These are phyloP conservation scores for Boulengeromyrus knoepffleri DNA, from an alignment of 2,113 vertebrate species.

Conservation along the genomic window DNA sequence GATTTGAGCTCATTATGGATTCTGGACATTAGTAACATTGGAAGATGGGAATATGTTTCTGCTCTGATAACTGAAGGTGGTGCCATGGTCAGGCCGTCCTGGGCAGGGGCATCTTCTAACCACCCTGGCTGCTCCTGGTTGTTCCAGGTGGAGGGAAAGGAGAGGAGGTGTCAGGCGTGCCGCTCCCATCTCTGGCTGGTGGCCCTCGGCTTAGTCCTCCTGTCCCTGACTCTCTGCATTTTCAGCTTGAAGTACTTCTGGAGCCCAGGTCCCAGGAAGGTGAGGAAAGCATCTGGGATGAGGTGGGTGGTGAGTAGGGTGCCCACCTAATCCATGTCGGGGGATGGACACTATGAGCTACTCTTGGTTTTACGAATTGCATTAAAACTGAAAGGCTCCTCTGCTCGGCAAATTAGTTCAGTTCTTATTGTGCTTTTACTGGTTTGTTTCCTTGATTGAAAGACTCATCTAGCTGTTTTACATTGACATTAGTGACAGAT, in stretches of 20 bases:
- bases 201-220: conserved; percentile 48
- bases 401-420: too few species aligned
- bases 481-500: too few species aligned
- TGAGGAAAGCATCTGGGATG: conserved; percentile 36
- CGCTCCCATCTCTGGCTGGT: conserved; percentile 52
- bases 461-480: too few species aligned
- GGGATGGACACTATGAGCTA: too few species aligned
- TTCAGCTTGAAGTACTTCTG: conserved; percentile 59
- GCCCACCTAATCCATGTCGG: too few species aligned
- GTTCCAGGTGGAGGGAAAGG: conserved; percentile 57
- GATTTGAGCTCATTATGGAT: neutral
- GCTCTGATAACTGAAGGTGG: neutral
- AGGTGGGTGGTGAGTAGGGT: neutral
- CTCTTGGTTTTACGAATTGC: too few species aligned
- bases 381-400: too few species aligned
- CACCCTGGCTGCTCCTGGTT: neutral
- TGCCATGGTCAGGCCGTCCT: neutral
- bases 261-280: conserved; percentile 55
- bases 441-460: too few species aligned
- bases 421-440: too few species aligned
- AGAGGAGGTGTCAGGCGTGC: conserved; percentile 43
- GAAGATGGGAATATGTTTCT: neutral
- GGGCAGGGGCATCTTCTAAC: neutral
- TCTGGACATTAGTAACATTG: neutral
- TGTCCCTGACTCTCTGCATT: conserved; percentile 49